These are phyloP conservation scores for Acropora yongei DNA, from an alignment of 64 coral and sea anemone genomes.

Conservation along the genomic window DNA sequence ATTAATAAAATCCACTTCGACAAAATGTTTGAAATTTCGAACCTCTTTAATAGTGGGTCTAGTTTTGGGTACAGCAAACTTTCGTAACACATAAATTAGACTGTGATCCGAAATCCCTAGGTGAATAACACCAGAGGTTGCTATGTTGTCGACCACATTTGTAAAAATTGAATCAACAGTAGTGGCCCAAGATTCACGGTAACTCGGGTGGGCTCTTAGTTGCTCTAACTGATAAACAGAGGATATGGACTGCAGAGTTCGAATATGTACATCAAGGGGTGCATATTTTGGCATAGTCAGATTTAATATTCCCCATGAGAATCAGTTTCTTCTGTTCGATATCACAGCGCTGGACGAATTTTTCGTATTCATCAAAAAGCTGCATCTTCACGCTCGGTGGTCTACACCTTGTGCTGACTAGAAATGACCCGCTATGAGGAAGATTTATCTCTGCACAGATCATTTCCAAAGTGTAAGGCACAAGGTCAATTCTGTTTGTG, in stretches of 20 bases:
- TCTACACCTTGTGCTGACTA: constrained; percentile 51
- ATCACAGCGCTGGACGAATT: constrained; percentile 44
- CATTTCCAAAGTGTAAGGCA: too few relatives aligned
- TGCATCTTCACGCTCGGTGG: constrained; percentile 45
- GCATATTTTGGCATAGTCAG: constrained; percentile 4
- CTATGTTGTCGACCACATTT: constrained; percentile 9
- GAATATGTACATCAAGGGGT: constrained; percentile 20
- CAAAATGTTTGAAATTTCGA: constrained; percentile 50
- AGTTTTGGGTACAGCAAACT: constrained; percentile 16
- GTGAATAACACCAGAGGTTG: too few relatives aligned
- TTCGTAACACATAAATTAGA: constrained; percentile 43
- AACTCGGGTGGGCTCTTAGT: constrained; percentile 50
- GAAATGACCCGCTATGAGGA: too few relatives aligned
- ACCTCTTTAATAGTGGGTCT: constrained; percentile 49
- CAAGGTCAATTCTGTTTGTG: too few relatives aligned
- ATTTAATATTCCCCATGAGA: constrained; percentile 57
- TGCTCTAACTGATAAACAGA: constrained; percentile 53
- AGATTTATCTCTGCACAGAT: too few relatives aligned
- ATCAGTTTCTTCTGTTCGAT: constrained; percentile 43
- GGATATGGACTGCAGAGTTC: constrained; percentile 36
- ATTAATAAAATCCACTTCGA: constrained; percentile 10
- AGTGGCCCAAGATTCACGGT: constrained; percentile 43
- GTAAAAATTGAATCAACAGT: constrained; percentile 49
- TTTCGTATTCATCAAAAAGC: constrained; percentile 22
- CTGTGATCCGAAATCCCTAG: constrained; percentile 36